Base-by-base conservation (phyloP, 1,140 invertebrate species). In the Reticulitermes speratus region DNA sequence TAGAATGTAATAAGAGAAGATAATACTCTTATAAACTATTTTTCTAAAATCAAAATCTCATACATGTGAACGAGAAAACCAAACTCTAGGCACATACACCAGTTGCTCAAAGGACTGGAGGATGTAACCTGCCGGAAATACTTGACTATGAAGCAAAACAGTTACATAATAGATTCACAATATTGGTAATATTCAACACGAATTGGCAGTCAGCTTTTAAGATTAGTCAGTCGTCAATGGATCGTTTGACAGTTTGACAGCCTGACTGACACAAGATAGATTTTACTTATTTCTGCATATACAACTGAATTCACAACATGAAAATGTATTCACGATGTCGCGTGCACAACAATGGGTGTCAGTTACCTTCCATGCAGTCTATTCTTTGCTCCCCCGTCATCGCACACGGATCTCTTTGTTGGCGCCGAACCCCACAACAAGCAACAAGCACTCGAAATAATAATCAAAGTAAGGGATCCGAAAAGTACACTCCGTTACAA, bases 381-480 rank as follows among this genome's bases (percentile, higher is more conserved):
- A 75, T 75, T 75, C 65, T 75, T 75, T 16, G 25, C n/a, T 11
- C 65, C 65, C 65, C 65, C 0, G 8, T 16, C 25, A 65, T 21
- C 55, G 21, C 59, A 65, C 59, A 65, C 21, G 19, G 59, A 23
- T 25, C n/a, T 25, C 14, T 75, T 75, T 30, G 65, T 30, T 75
- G 25, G n/a, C 65, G 3, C 12, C 65, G 8, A 75, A 75, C 65
- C 65, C 65, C n/a, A 75, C 65, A 75, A 30, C n/a, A 14, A 2
- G 65, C 65, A 75, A 75, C 65, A 75, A 75, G 65, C 65, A n/a
- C n/a, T 75, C 25, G 65, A 75, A 75, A 75, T 75, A n/a, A 75
- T 75, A 75, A 75, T 75, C 59, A 75, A 14, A 30, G 25, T 25
- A 25, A 25, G 21, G 45, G 9, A 48, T 6, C 14, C 45, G 12